Base-by-base conservation (phyloP, 64 coral and sea anemone species). In the Platygyra sinensis region DNA sequence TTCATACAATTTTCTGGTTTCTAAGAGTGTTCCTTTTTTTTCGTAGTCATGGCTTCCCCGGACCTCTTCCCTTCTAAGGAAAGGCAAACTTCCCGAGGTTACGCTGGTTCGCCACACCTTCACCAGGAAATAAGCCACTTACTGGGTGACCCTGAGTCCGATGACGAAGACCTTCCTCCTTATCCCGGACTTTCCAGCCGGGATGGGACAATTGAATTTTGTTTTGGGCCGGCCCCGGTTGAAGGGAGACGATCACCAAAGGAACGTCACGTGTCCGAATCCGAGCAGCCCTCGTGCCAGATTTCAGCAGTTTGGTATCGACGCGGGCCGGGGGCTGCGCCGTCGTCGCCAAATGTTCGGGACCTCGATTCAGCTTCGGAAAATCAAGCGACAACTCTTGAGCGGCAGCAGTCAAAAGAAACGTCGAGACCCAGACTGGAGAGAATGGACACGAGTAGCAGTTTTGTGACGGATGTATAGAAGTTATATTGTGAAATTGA, bases 381-480 rank as follows among this genome's bases (percentile, higher is more conserved):
- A 52, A 81, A 92, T 28, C 16, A 49, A 8, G 76, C 24, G 15
- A 72, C 83, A 5, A 86, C 74, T 14, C 74, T 97, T 12, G 76
- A 67, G 73, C 62, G 72, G 52, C 89, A 82, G 62, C 71, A 59
- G 60, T 64, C 30, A 52, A 88, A 71, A 77, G 79, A 85, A 77
- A n/a, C 92, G 25, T 28, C 79, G 22, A 76, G 64, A 20, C 78
- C 91, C 12, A 16, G 25, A 14, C 17, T 89, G 16, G 72, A 94
- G 29, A 84, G 92, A 89, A 80, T 84, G 59, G 95, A 97, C 76
- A 97, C 94, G 9, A 82, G 81, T 62, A 96, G 94, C 71, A 96
- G 80, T 46, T 96, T 96, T 87, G 94, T 93, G 27, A 96, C 95
- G 20, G 95, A 97, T 83, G 95, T 97, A 14, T 96, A 19, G 63